Conservation (phyloP, 2,797 vertebrate genomes). For the Brachyrhaphis roseni region DNA sequence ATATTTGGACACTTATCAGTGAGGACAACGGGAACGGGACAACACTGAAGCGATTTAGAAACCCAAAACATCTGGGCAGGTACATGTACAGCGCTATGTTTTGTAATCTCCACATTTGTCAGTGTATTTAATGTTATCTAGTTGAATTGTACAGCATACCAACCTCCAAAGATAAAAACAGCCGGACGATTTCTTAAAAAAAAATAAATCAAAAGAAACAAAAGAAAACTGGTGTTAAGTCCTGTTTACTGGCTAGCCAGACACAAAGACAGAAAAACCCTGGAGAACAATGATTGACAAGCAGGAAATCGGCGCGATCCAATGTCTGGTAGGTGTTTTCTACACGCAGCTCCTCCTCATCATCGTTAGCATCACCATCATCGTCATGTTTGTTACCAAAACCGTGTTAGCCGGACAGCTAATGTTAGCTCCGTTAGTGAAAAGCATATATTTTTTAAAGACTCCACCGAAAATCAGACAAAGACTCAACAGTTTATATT, state of each 20-base stretch:
- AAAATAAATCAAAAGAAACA: too few relatives aligned
- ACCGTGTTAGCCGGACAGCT: constrained; percentile 61
- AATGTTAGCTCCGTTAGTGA: constrained; percentile 56
- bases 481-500: constrained; percentile 6
- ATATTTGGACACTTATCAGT: constrained; percentile 1
- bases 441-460: constrained; percentile 42
- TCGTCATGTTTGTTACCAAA: constrained; percentile 68
- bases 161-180: constrained; percentile 34
- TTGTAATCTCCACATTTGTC: not conserved
- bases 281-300: constrained; percentile 12
- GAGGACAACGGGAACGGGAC: not conserved
- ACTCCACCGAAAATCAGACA: not conserved
- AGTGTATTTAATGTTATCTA: constrained; percentile 2
- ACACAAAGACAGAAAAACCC: constrained; percentile 30
- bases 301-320: constrained; percentile 46
- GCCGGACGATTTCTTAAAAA: not conserved
- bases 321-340: constrained; percentile 38
- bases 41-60: not conserved
- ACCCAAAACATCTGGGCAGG: not conserved
- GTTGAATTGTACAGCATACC: constrained; percentile 12
- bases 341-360: constrained; percentile 43
- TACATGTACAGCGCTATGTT: not conserved
- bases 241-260: constrained; percentile 11
- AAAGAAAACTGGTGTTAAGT: not conserved
- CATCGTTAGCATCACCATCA: constrained; percentile 8